Base-by-base conservation (phyloP, 2,113 vertebrate genomes). In the Puntigrus tetrazona region DNA sequence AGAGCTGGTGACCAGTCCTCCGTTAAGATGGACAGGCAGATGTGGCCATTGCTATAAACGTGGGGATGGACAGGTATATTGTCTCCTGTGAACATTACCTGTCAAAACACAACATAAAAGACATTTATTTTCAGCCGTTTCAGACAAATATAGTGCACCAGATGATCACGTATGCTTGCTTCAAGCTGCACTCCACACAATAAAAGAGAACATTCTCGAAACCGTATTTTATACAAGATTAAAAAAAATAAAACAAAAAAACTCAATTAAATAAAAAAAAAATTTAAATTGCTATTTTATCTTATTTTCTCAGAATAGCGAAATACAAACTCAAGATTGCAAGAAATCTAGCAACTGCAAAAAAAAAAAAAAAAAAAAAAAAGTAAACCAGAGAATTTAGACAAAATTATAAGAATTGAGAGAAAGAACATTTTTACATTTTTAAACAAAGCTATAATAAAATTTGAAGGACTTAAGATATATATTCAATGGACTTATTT, bases 11-110 rank as follows among this genome's bases (percentile, higher is more conserved):
- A 99, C 98, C 98, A 99, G 91, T 99, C 98, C 94, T 99, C 98
- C 84, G 98, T 99, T 94, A 99, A 95, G 93, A 99, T 99, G 90
- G 98, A 99, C 91, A 99, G 95, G 95, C 98, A 99, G 95, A 99
- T 99, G 96, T 99, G 98, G 92, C 98, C 98, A 91, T 99, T 99
- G 96, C 98, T 99, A 96, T 99, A 99, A 93, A 99, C 96, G 87
- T 99, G 98, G 88, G 98, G 98, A 93, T 99, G 98, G 92, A 99
- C 95, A 88, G 98, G 98, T 94, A 99, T 96, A 95, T 98, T 99
- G 92, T 99, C 98, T 94, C 98, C 98, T 92, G 97, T 99, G 96
- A 99, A 99, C 96, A 99, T 97, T 93, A 99, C 98, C 98, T 99
- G 92, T 87, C 72, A 67, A 67, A 81, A 81, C 38, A 80, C 7